Evolutionary conservation across 2,888 invertebrate genomes (phyloP), one percentile per base, ranked within the genome.

Genomic region (Coenonympha glycerion): DNA sequence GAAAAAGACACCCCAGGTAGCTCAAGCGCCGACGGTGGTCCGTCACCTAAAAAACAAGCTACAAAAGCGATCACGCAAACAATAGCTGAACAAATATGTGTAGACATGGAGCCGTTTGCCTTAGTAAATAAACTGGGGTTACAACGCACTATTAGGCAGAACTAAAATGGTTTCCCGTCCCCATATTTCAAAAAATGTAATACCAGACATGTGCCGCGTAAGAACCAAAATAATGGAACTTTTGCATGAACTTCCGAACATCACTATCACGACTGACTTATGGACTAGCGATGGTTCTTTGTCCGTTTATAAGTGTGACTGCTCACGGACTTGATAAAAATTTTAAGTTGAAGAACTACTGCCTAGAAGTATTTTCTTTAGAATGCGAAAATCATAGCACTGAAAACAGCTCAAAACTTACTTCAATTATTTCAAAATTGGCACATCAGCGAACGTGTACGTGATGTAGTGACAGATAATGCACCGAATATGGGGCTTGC

Each of bases 391-490:
- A 13, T 13, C 60, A 62, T 56, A 49, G 46, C 42, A 58, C 50
- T 47, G 52, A 53, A 55, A 57, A 60, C 47, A 57, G 54, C 54
- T 55, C 34, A 52, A 49, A 57, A 55, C 45, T 49, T 57, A 56
- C 52, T 41, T 52, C 46, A 49, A 36, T 47, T 42, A 33, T 53
- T 53, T 51, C 50, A 51, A 46, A 51, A 56, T 50, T 56, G 56
- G 49, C 31, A 22, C 18, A 53, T 56, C 36, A 15, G 33, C 31
- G 46, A 54, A 36, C 40, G 31, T 30, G 51, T 61, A 52, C 54
- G 53, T 50, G 58, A 57, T 49, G 54, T 61, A 55, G 61, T 60
- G 8, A 62, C 61, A 47, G 59, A 62, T 50, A 60, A 62, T 50
- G 60, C 60, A 51, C 55, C 53, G 49, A 62, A 59, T 55, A 62